Base-by-base conservation (phyloP, 2,113 vertebrate genomes). In the Planiliza haematocheilus region DNA sequence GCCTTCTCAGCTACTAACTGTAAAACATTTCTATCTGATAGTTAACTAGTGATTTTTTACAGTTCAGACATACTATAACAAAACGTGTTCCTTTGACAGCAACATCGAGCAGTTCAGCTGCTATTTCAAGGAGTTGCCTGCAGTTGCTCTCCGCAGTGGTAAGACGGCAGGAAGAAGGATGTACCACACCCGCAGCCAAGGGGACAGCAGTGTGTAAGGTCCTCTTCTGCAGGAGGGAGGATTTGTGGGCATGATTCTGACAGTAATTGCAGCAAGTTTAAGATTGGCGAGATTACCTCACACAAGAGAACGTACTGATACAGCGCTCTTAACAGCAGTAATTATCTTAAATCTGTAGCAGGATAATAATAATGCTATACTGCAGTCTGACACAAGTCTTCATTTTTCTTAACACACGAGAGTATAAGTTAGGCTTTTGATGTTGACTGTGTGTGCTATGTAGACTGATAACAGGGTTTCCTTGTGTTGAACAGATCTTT, bases 101-200 rank as follows among this genome's bases (percentile, higher is more conserved):
- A 99, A 99, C 91, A 97, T 99, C 83, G 93, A 97, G 60, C 95
- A 97, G 93, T 99, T 99, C 88, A 98, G 97, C 94, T 96, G 97
- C 92, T 99, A 97, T 91, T 99, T 99, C 93, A 99, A 98, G 90
- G 97, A 98, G 73, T 45, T 99, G 89, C 98, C 98, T 1, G 97
- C 97, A 0, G 97, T 99, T 85, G 96, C 98, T 79, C 91, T 99
- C 61, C 95, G 97, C 85, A 99, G 98, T 46, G 98, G 98, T 63
- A 99, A 99, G 91, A 98, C 96, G 0, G 97, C 98, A 43, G 97
- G 98, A 70, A 94, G 96, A 55, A 90, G 97, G 81, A 98, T 95
- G 63, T 99, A 99, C 93, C 98, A 99, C 88, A 99, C 97, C 83
- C 93, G 98, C 84, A 99, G 98, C 92, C 97, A 99, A 86, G 98